These are phyloP conservation scores for Setophaga kirtlandii DNA, from an alignment of 2,113 vertebrate species.

Conservation along the genomic window DNA sequence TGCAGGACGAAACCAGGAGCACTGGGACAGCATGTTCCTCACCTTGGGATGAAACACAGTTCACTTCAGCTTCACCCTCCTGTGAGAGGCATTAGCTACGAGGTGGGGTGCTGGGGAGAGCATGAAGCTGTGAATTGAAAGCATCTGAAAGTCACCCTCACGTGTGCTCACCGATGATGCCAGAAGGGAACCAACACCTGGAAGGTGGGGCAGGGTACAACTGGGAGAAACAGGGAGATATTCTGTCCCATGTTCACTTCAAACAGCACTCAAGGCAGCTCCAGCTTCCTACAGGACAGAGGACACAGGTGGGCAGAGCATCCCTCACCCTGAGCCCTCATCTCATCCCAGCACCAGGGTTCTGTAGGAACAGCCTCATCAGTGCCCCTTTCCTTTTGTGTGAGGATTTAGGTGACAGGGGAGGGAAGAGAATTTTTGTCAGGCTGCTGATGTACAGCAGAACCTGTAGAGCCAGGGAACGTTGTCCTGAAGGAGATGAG, in stretches of 20 bases:
- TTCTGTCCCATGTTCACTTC: background rate
- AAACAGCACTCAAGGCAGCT: background rate
- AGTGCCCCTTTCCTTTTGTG: background rate
- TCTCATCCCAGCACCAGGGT: background rate
- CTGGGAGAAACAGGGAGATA: background rate
- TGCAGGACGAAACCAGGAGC: background rate
- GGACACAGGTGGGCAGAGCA: background rate
- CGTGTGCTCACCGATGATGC: background rate
- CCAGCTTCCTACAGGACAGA: background rate
- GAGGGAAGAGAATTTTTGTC: background rate
- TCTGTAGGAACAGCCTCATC: rapidly evolving
- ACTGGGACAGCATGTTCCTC: rapidly evolving
- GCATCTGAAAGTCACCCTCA: background rate
- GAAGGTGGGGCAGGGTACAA: background rate
- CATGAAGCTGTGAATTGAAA: background rate
- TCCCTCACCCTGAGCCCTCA: background rate
- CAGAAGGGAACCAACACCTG: background rate
- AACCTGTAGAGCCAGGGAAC: background rate
- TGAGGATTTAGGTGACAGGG: background rate
- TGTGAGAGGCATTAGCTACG: too few species aligned
- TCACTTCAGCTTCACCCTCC: background rate
- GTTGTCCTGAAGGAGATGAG: background rate
- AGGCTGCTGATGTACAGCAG: background rate
- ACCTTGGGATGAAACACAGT: background rate
- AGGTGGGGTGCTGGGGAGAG: background rate